These are phyloP conservation scores for Gastrophysa polygoni DNA, from an alignment of 2,888 invertebrate genomes.

Conservation along the genomic window DNA sequence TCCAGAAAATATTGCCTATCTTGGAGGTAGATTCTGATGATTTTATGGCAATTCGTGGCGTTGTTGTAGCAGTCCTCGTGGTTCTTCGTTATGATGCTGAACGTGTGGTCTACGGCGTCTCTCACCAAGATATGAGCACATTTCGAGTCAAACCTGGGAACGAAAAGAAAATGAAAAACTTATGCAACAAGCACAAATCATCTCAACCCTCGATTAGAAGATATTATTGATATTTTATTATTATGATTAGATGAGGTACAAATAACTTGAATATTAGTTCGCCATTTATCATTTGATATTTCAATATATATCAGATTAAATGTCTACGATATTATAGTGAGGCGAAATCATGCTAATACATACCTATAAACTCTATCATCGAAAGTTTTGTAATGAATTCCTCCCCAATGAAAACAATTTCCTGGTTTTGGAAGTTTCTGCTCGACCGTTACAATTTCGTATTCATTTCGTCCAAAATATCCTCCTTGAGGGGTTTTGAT, in stretches of 20 bases:
- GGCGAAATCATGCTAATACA: not conserved
- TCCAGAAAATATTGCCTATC: constrained; percentile 70
- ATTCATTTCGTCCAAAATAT: constrained; percentile 23
- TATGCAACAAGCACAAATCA: too few relatives aligned
- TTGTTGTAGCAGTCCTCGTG: constrained; percentile 60
- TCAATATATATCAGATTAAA: too few relatives aligned
- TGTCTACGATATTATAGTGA: too few relatives aligned
- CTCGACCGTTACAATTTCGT: constrained; percentile 41
- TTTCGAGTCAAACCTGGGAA: constrained; percentile 74
- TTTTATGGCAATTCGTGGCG: constrained; percentile 59
- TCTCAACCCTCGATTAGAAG: too few relatives aligned
- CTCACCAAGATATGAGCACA: constrained; percentile 78
- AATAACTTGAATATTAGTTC: too few relatives aligned
- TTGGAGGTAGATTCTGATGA: constrained; percentile 71
- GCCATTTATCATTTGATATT: too few relatives aligned
- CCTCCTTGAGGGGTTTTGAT: constrained; percentile 12
- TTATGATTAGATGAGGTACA: too few relatives aligned
- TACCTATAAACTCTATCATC: constrained; percentile 80
- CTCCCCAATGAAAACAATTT: constrained; percentile 81
- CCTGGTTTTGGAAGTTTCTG: constrained; percentile 65
- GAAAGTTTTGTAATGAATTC: constrained; percentile 82
- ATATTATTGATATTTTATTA: too few relatives aligned
- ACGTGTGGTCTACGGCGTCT: constrained; percentile 73
- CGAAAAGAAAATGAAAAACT: constrained; percentile 40
- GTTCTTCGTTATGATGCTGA: constrained; percentile 69